Evolutionary conservation across 53 echinoderm and acorn worm genomes (phyloP).

Genomic region (Luidia sarsii): DNA sequence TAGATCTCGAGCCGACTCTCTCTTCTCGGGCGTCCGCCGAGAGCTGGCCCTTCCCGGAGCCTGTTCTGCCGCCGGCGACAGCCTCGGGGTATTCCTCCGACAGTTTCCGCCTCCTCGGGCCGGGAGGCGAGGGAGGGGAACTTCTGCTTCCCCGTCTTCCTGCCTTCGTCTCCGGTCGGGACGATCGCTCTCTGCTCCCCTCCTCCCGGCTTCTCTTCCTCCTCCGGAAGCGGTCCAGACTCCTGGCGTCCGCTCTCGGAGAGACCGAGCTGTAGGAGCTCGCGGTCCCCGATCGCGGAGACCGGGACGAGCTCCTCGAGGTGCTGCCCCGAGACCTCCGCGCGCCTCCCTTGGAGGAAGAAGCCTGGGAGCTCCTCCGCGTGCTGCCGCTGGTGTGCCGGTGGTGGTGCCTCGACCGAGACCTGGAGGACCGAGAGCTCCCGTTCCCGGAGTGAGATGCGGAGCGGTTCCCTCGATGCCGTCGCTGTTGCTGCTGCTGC

Average conservation of each 20-base stretch:
- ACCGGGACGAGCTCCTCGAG: neutral
- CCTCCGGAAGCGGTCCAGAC: neutral
- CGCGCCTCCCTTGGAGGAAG: neutral
- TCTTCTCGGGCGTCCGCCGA: no score
- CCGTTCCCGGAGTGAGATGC: constrained; percentile 10
- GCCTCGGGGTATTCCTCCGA: neutral
- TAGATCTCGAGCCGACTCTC: no score
- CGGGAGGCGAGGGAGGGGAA: constrained; percentile 8
- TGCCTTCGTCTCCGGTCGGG: neutral
- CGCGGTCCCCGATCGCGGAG: neutral
- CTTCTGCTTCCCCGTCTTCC: neutral
- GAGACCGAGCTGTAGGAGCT: constrained; percentile 1
- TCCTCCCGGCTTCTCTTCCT: constrained; percentile 7
- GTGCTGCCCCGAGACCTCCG: neutral
- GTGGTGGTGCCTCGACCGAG: neutral
- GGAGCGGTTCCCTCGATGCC: neutral
- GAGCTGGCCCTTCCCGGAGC: no score
- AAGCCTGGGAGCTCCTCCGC: no score
- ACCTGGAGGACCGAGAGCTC: constrained; percentile 7
- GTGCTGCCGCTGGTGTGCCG: no score
- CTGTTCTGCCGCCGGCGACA: no score
- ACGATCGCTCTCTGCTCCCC: neutral
- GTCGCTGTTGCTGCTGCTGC: neutral
- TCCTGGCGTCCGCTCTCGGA: neutral
- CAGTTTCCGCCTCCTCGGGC: neutral